Evolutionary conservation across 2,888 invertebrate genomes (phyloP).

Genomic region (Cephus nigrinus): DNA sequence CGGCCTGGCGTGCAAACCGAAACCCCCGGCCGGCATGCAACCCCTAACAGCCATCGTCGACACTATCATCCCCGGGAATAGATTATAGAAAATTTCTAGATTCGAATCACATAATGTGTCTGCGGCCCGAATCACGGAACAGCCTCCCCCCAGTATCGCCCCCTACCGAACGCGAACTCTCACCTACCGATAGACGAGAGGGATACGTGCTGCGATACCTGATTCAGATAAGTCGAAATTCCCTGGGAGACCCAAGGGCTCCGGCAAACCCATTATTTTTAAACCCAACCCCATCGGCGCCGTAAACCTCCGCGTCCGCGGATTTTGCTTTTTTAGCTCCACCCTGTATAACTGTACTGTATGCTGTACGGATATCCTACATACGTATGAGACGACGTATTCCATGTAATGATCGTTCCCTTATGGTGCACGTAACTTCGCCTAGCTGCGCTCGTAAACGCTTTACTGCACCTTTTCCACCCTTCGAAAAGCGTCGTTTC

Average conservation of each 20-base stretch:
- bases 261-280: not conserved
- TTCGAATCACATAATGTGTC: conserved; percentile 45
- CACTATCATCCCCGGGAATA: conserved; percentile 47
- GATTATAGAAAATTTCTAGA: conserved; percentile 52
- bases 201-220: not conserved
- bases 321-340: not conserved
- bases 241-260: not conserved
- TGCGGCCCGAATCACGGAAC: conserved; percentile 25
- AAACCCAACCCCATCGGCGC: not conserved
- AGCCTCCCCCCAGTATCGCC: not conserved
- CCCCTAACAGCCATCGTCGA: conserved; percentile 40
- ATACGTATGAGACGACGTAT: not conserved
- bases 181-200: not conserved
- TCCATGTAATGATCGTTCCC: not conserved
- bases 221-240: not conserved
- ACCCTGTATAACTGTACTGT: not conserved
- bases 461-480: conserved; percentile 30
- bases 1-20: conserved; percentile 30
- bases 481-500: conserved; percentile 29
- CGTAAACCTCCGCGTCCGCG: not conserved
- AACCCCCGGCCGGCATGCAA: conserved; percentile 22
- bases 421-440: not conserved
- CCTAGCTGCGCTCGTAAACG: conserved; percentile 32
- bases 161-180: not conserved
- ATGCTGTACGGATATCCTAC: not conserved